These are phyloP conservation scores for Ellobium chinense DNA, from an alignment of 2,888 invertebrate species.

Conservation along the genomic window DNA sequence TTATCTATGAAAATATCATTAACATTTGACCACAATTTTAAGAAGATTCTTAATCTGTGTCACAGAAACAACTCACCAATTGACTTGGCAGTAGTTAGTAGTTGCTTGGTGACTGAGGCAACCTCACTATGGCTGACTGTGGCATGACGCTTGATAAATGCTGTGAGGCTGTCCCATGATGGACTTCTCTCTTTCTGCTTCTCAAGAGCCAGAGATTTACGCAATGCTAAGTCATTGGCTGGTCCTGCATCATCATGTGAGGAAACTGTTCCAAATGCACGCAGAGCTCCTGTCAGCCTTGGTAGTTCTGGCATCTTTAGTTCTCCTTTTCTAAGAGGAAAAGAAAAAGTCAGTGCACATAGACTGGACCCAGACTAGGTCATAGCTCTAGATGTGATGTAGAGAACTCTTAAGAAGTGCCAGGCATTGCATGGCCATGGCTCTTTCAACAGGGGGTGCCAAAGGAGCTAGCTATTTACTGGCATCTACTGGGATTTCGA, in stretches of 20 bases:
- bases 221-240: constrained; percentile 57
- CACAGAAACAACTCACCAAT: constrained; percentile 47
- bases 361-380: no score
- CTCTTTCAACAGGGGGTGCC: no score
- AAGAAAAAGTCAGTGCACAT: background rate
- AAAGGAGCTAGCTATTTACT: no score
- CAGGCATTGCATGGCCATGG: no score
- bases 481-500: no score
- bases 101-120: constrained; percentile 58
- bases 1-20: no score
- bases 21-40: no score
- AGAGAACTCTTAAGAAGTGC: no score
- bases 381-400: no score
- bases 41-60: no score
- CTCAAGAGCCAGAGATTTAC: constrained; percentile 60
- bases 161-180: constrained; percentile 62
- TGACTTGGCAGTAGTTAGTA: constrained; percentile 61
- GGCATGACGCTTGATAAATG: constrained; percentile 58
- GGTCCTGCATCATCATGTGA: constrained; percentile 35
- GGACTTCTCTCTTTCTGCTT: constrained; percentile 59
- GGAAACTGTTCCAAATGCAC: constrained; percentile 64
- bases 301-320: constrained; percentile 58
- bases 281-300: constrained; percentile 64
- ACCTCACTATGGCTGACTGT: constrained; percentile 56
- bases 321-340: background rate